Base-by-base conservation (phyloP, 2,797 vertebrate genomes). In the Lepilemur septentrionalis region DNA sequence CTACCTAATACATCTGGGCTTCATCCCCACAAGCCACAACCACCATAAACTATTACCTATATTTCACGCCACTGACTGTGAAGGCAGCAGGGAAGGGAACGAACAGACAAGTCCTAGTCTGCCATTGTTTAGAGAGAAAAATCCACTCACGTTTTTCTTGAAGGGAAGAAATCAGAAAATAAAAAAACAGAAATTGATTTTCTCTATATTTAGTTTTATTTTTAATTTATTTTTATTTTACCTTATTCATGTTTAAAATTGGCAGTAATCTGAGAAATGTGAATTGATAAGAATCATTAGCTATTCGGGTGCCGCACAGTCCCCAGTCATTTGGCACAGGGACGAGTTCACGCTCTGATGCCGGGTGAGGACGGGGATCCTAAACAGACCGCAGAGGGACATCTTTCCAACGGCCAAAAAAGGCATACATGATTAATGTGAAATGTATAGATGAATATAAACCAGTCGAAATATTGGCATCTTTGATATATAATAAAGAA, bases 381-480 rank as follows among this genome's bases (percentile, higher is more conserved):
- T 1, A 25, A 14, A n/a, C 25, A 25, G 32, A 65, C 1, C 1
- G 9, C 3, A 25, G 38, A 35, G 23, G 7, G 38, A 28, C 55
- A 52, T 10, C 43, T 38, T 48, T 69, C 28, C 48, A 72, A 9
- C 4, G 43, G 8, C 55, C 23, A 72, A 2, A 1, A 73, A n/a
- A 69, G 17, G 8, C 82, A 95, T 3, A 3, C n/a, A 5, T 8
- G 0, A 7, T 38, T 72, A 73, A 70, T n/a, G n/a, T 1, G 25
- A 97, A 46, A 96, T 73, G 50, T 12, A 89, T 0, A 89, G 67
- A 97, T 82, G 67, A 96, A 97, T 96, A 91, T 4, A 96, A 97
- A 95, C 73, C 4, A n/a, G 69, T 75, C 4, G 25, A 8, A 57
- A 28, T 25, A 52, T 32, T 20, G 46, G 50, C 32, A 75, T 38